Conservation (phyloP, 2,888 invertebrate genomes). For the Sepiola atlantica region DNA sequence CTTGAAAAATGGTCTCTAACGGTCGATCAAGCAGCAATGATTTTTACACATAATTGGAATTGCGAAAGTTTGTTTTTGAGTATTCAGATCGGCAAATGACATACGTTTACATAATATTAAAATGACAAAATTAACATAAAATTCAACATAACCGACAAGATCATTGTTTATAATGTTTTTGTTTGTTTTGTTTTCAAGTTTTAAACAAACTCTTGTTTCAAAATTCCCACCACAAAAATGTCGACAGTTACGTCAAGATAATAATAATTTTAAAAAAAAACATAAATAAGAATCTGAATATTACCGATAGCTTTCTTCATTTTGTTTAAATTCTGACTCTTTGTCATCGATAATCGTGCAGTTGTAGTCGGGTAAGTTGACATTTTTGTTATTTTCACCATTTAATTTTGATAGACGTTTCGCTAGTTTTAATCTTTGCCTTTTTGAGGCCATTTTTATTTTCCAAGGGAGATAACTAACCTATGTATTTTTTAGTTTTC, state of each 20-base stretch:
- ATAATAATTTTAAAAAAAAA: too few relatives aligned
- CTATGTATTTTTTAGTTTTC: too few relatives aligned
- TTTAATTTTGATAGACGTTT: not conserved
- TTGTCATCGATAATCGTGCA: not conserved
- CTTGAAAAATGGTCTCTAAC: too few relatives aligned
- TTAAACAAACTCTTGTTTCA: not conserved
- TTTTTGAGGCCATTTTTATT: not conserved
- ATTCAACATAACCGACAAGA: not conserved
- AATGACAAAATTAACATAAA: not conserved
- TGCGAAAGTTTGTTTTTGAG: too few relatives aligned
- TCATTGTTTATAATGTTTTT: not conserved
- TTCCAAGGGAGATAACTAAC: not conserved
- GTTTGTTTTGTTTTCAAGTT: not conserved
- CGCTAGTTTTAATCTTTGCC: constrained; percentile 4
- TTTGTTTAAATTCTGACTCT: not conserved
- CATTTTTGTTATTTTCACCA: not conserved
- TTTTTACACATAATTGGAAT: too few relatives aligned
- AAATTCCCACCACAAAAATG: too few relatives aligned
- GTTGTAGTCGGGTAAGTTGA: not conserved
- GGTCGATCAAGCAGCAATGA: too few relatives aligned
- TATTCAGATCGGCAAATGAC: too few relatives aligned
- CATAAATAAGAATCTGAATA: not conserved
- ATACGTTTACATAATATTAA: not conserved
- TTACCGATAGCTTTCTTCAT: not conserved
- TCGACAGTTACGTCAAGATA: too few relatives aligned